Conservation (phyloP, 2,797 vertebrate species). For the Chiropotes sagulatus region DNA sequence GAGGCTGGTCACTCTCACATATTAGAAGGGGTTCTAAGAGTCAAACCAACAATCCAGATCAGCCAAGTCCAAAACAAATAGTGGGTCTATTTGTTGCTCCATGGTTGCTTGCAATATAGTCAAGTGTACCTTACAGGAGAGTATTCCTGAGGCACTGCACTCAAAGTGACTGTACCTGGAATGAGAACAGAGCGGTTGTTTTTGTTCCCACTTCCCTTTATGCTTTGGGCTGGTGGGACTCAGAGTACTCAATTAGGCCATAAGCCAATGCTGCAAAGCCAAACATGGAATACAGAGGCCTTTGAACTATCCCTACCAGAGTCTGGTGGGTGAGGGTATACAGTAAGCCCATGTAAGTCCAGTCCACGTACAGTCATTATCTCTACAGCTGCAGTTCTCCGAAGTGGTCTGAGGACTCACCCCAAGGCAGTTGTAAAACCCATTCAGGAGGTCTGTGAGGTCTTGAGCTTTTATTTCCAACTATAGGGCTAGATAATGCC, state of each 20-base stretch:
- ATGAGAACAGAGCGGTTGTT: neutral
- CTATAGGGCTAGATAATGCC: neutral
- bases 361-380: neutral
- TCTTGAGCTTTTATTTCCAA: neutral
- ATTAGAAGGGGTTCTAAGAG: neutral
- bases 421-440: neutral
- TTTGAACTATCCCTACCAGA: neutral
- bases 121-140: neutral
- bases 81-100: neutral
- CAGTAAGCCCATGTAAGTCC: neutral
- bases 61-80: neutral
- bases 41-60: neutral
- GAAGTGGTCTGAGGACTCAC: neutral
- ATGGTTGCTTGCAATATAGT: neutral
- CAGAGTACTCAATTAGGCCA: neutral
- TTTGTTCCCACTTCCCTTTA: neutral
- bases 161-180: neutral
- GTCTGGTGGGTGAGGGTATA: neutral
- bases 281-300: neutral
- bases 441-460: neutral
- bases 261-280: neutral
- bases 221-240: neutral
- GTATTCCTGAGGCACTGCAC: neutral
- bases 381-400: neutral
- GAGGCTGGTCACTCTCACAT: neutral